Evolutionary conservation across 2,797 vertebrate species (phyloP).

Genomic region (Lagocephalus sceleratus): DNA sequence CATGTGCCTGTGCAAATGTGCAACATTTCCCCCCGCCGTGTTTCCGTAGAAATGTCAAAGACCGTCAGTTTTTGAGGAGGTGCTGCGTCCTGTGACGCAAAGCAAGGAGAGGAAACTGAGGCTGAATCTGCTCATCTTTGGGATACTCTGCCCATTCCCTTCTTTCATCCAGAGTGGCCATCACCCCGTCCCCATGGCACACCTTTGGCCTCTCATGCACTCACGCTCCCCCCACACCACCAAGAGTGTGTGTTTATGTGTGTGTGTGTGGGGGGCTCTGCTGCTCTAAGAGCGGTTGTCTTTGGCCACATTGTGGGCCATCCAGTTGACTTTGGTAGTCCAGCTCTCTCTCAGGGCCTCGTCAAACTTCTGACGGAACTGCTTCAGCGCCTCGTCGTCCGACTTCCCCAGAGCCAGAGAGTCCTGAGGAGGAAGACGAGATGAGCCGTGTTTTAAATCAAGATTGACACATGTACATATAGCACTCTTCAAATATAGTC

Average conservation of each 20-base stretch:
- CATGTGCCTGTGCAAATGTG: slow-evolving; percentile 80
- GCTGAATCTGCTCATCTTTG: slow-evolving; percentile 25
- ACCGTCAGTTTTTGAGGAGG: slow-evolving; percentile 29
- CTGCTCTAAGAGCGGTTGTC: slow-evolving; percentile 89
- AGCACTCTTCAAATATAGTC: neutral
- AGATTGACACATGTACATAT: neutral
- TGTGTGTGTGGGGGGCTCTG: neutral
- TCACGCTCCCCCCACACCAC: neutral
- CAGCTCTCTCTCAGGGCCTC: slow-evolving; percentile 97
- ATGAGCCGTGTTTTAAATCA: neutral
- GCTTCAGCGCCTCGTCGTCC: slow-evolving; percentile 95
- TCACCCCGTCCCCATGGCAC: slow-evolving; percentile 31
- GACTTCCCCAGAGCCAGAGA: slow-evolving; percentile 95
- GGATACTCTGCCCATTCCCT: slow-evolving; percentile 64
- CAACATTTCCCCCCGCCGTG: slow-evolving; percentile 75
- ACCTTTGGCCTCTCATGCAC: slow-evolving; percentile 4
- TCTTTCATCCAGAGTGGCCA: slow-evolving; percentile 58
- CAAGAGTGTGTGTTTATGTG: neutral
- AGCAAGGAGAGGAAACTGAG: slow-evolving; percentile 51
- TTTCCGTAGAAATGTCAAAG: slow-evolving; percentile 65
- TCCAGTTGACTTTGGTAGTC: slow-evolving; percentile 99
- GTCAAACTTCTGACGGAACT: slow-evolving; percentile 98
- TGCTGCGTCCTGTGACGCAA: slow-evolving; percentile 41
- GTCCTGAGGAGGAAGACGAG: slow-evolving; percentile 74
- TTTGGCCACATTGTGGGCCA: slow-evolving; percentile 97